Evolutionary conservation across 2,797 vertebrate species (phyloP).

Genomic region (Uromys caudimaculatus): DNA sequence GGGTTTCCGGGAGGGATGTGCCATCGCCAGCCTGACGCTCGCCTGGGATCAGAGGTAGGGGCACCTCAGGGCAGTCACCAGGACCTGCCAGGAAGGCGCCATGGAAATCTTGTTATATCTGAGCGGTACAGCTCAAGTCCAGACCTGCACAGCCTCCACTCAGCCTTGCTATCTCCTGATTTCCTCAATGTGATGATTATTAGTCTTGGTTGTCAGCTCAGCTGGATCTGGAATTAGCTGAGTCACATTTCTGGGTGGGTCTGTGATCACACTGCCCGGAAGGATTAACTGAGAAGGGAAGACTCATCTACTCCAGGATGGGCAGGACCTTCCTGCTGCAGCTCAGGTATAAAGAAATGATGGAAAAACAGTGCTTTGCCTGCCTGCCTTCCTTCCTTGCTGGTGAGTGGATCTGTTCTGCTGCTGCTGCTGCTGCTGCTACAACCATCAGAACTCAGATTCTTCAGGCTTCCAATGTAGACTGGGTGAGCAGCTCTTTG

Average conservation of each 20-base stretch:
- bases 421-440: neutral
- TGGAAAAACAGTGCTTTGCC: neutral
- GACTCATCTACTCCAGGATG: neutral
- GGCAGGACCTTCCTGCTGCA: neutral
- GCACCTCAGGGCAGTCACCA: conserved; percentile 91
- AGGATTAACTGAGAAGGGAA: neutral
- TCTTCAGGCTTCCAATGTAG: neutral
- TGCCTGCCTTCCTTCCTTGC: neutral
- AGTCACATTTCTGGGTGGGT: neutral
- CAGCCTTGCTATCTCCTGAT: neutral
- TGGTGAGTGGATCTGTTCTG: neutral
- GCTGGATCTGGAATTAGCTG: neutral
- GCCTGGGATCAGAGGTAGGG: conserved; percentile 92
- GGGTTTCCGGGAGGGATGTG: conserved; percentile 98
- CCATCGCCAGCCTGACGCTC: conserved; percentile 98
- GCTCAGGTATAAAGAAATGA: neutral
- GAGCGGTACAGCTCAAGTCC: neutral
- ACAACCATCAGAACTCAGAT: neutral
- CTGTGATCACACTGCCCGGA: neutral
- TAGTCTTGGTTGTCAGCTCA: neutral
- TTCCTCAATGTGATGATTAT: neutral
- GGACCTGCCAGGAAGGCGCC: conserved; percentile 74
- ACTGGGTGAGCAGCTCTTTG: neutral
- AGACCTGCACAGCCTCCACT: neutral
- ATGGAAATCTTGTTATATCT: neutral